A percentile compares a stretch with the other conserved stretches of the same genome.
These are phyloP conservation scores for Theodoxus fluviatilis DNA, from an alignment of 2,888 invertebrate species.

Conservation along the genomic window DNA sequence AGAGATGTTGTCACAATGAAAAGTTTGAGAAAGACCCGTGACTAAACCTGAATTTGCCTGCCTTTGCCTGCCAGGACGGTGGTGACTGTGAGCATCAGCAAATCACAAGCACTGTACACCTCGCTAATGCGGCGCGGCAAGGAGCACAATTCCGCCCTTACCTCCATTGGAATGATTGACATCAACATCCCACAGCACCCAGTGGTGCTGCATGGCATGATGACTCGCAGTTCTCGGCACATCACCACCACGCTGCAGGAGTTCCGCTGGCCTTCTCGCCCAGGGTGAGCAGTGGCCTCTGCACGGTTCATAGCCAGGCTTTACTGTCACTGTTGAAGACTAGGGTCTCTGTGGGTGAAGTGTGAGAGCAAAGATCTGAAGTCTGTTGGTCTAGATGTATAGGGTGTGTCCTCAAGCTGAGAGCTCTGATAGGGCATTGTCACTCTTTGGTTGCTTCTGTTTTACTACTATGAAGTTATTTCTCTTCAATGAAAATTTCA, in stretches of 20 bases:
- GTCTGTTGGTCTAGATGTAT: not conserved
- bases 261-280: conserved; percentile 59
- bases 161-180: conserved; percentile 87
- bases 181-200: conserved; percentile 98
- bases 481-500: conserved; percentile 22
- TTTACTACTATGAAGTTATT: not conserved
- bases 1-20: not conserved
- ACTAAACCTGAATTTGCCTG: too few species aligned
- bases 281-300: conserved; percentile 37
- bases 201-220: conserved; percentile 96
- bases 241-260: conserved; percentile 89
- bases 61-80: conserved; percentile 76
- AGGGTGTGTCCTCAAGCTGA: not conserved
- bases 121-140: conserved; percentile 79
- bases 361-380: not conserved
- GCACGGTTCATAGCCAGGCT: too few species aligned
- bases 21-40: not conserved
- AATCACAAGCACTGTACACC: conserved; percentile 90
- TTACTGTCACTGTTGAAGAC: too few species aligned
- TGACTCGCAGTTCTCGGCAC: conserved; percentile 87
- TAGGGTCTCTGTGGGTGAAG: not conserved
- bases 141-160: conserved; percentile 78
- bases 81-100: conserved; percentile 89
- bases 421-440: too few species aligned
- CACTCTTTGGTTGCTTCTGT: too few species aligned